A percentile compares a stretch with the other conserved stretches of the same genome.
These are phyloP conservation scores for Amblyjoppa proteus DNA, from an alignment of 2,888 invertebrate species.

Conservation along the genomic window DNA sequence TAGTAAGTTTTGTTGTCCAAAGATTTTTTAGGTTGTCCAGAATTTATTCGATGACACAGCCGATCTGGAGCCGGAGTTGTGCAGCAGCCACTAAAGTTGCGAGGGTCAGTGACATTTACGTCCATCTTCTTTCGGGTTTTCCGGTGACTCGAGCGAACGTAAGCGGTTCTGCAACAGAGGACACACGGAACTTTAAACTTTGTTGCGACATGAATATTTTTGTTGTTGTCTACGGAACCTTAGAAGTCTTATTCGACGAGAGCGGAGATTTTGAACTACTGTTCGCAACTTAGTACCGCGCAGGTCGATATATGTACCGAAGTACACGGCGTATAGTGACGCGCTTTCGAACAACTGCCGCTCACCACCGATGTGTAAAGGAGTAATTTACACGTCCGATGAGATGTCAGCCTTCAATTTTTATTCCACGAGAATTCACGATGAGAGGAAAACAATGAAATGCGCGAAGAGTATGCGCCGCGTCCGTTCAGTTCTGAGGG, in stretches of 20 bases:
- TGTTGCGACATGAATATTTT: neutral
- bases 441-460: neutral
- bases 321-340: neutral
- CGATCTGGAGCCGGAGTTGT: neutral
- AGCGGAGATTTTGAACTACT: too few relatives aligned
- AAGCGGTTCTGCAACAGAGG: neutral
- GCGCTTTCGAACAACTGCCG: neutral
- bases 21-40: neutral
- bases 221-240: too few relatives aligned
- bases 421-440: neutral
- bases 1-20: too few relatives aligned
- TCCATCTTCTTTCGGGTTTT: neutral
- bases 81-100: neutral
- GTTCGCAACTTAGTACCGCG: too few relatives aligned
- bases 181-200: neutral
- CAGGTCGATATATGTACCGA: neutral
- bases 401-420: neutral
- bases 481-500: neutral
- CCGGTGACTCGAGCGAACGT: too few relatives aligned
- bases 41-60: neutral
- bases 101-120: neutral
- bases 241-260: too few relatives aligned
- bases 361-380: neutral
- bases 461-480: neutral
- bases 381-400: neutral